Conservation (phyloP, 2,113 vertebrate genomes). For the Nicator chloris region DNA sequence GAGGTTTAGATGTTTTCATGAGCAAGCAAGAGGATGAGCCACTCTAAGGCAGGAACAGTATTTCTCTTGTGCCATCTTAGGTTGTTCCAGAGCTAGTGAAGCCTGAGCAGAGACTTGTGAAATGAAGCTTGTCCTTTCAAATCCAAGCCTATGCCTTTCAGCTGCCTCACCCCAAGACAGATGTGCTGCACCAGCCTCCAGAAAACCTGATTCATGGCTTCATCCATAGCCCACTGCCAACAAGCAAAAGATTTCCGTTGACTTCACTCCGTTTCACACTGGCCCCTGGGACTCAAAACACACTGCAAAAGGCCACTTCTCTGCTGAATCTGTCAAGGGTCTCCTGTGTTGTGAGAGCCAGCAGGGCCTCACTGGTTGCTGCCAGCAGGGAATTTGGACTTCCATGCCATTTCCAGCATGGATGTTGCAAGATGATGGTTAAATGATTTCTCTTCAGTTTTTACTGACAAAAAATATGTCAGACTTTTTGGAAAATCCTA, state of each 20-base stretch:
- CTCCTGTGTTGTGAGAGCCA: neutral
- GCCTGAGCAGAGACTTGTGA: neutral
- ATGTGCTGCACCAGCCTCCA: neutral
- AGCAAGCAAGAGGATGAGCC: neutral
- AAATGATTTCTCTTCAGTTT: neutral
- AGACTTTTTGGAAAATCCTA: conserved; percentile 37
- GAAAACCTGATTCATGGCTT: conserved; percentile 48
- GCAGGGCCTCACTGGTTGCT: neutral
- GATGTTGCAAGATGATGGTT: neutral
- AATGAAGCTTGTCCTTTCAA: neutral
- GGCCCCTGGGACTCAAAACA: neutral
- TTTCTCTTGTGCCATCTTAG: neutral
- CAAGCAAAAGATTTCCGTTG: conserved; percentile 37
- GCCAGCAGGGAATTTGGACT: neutral
- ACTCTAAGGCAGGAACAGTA: neutral
- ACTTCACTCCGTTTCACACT: neutral
- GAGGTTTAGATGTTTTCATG: neutral
- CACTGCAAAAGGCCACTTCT: neutral
- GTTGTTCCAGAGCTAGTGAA: neutral
- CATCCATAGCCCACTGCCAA: neutral
- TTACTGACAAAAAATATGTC: conserved; percentile 26
- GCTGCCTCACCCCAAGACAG: conserved; percentile 35
- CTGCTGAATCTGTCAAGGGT: neutral
- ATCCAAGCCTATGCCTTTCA: neutral
- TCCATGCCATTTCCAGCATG: neutral